Evolutionary conservation across 2,888 invertebrate species (phyloP).

Genomic region (Tetropium fuscum): DNA sequence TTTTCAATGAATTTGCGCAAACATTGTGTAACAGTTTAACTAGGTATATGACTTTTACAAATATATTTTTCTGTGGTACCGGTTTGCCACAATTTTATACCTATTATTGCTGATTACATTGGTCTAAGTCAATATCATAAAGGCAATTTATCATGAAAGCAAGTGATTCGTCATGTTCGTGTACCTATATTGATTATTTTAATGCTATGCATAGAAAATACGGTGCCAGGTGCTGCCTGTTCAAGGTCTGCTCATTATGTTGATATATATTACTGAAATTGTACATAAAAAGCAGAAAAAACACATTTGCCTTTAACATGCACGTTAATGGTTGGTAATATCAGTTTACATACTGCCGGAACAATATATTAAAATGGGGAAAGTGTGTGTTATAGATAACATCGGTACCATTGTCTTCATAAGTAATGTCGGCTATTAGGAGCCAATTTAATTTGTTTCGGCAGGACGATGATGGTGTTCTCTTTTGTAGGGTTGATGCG

Average conservation of each 20-base stretch:
- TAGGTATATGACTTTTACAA: too few relatives aligned
- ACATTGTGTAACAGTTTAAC: too few relatives aligned
- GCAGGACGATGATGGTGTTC: too few relatives aligned
- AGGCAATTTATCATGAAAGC: slow-evolving; percentile 13
- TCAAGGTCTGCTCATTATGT: slow-evolving; percentile 25
- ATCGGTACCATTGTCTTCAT: too few relatives aligned
- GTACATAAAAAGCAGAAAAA: slow-evolving; percentile 15
- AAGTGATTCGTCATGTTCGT: slow-evolving; percentile 42
- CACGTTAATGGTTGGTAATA: slow-evolving; percentile 8
- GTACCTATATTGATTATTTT: slow-evolving; percentile 44
- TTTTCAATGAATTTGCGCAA: too few relatives aligned
- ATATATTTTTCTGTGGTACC: too few relatives aligned
- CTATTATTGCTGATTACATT: slow-evolving; percentile 12
- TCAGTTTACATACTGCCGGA: slow-evolving; percentile 9
- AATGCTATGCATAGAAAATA: slow-evolving; percentile 40
- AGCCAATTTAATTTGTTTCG: too few relatives aligned
- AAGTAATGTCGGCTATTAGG: too few relatives aligned
- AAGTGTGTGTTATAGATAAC: too few relatives aligned
- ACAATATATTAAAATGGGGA: background rate
- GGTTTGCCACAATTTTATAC: too few relatives aligned
- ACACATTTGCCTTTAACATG: slow-evolving; percentile 11
- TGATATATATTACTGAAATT: slow-evolving; percentile 10
- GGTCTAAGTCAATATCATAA: slow-evolving; percentile 14
- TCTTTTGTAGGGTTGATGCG: too few relatives aligned
- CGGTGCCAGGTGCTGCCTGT: slow-evolving; percentile 43